phyloP scores from a whole-genome alignment of 2,113 vertebrate genomes.

The Perca schrenkii region DNA sequence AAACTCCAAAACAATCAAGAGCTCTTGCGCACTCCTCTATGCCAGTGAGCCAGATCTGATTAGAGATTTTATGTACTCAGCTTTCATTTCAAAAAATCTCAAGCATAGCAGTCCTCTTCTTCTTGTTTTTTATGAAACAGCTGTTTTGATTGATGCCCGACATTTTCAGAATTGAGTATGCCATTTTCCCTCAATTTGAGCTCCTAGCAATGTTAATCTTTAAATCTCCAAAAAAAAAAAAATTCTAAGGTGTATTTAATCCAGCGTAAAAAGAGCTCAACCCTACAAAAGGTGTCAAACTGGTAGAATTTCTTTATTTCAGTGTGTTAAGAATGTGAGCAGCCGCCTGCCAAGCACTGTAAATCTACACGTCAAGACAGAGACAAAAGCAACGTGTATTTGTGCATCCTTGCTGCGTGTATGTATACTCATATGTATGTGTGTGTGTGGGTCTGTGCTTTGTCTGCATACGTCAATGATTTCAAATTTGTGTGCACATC shows the following conservation, averaged over 20 bases:
- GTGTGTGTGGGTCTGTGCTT: conserved; percentile 1
- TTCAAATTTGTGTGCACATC: neutral
- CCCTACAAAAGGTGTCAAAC: conserved; percentile 8
- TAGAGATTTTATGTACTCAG: conserved; percentile 37
- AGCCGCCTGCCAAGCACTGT: conserved; percentile 36
- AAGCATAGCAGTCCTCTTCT: conserved; percentile 12
- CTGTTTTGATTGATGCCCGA: conserved; percentile 11
- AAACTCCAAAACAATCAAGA: conserved; percentile 60
- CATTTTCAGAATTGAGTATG: neutral
- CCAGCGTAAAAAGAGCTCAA: neutral
- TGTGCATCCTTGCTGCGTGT: neutral
- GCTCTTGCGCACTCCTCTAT: conserved; percentile 44
- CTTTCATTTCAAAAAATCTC: conserved; percentile 23
- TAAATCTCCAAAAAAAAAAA: neutral
- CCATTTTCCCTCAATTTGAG: neutral
- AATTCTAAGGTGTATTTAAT: conserved; percentile 5
- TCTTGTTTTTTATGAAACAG: neutral
- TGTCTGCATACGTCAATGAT: neutral
- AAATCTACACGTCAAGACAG: conserved; percentile 37
- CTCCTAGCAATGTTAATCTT: neutral
- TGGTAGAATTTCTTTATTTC: conserved; percentile 9
- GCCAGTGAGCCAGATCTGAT: conserved; percentile 59
- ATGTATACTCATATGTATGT: neutral
- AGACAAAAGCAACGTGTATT: neutral
- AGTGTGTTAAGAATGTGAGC: conserved; percentile 32